These are phyloP conservation scores for Delichon dasypus DNA, from an alignment of 2,797 vertebrate species.

Conservation along the genomic window DNA sequence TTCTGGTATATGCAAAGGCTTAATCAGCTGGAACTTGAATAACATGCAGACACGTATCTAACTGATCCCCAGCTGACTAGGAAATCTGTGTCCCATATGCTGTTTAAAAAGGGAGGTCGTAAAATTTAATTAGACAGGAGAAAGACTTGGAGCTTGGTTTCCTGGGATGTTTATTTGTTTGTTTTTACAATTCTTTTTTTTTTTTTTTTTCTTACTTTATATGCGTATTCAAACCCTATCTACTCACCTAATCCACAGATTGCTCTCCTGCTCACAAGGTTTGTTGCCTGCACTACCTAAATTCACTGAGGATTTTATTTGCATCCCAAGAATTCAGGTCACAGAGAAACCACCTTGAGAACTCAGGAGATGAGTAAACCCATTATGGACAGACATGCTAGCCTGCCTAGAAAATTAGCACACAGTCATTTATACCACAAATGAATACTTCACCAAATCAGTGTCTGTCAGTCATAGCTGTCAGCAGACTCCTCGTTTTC, in stretches of 20 bases:
- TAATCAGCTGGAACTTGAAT: conserved; percentile 38
- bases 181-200: background rate
- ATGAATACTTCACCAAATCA: background rate
- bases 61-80: conserved; percentile 43
- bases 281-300: background rate
- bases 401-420: background rate
- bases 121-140: conserved; percentile 47
- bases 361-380: background rate
- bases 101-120: conserved; percentile 10
- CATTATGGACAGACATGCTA: background rate
- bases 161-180: background rate
- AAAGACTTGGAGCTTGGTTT: background rate
- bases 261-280: background rate
- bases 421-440: background rate
- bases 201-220: background rate
- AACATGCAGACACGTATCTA: background rate
- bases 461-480: background rate
- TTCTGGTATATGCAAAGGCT: background rate
- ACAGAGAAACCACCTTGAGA: background rate
- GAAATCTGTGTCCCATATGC: conserved; percentile 51
- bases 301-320: background rate
- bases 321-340: background rate
- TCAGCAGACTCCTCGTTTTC: background rate
- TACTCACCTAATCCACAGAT: background rate
- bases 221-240: background rate